A percentile compares a stretch with the other conserved stretches of the same genome.
These are phyloP conservation scores for Priocnemis perturbator DNA, from an alignment of 2,888 invertebrate genomes.

Conservation along the genomic window DNA sequence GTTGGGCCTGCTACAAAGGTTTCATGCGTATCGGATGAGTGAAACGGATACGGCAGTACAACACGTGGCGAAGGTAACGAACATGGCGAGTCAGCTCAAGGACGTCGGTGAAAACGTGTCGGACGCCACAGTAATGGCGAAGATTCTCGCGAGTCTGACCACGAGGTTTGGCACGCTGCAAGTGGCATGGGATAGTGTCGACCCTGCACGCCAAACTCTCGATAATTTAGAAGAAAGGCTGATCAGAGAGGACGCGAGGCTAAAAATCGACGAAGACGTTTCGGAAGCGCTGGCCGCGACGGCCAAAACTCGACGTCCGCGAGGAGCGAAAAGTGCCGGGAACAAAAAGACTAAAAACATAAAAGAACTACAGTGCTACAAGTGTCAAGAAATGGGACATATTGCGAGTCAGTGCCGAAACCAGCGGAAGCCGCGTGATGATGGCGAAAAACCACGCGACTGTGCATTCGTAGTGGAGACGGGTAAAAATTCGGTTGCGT, in stretches of 20 bases:
- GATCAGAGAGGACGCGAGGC: slow-evolving; percentile 40
- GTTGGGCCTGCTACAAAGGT: slow-evolving; percentile 34
- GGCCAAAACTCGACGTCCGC: slow-evolving; percentile 4
- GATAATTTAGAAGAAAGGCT: slow-evolving; percentile 38
- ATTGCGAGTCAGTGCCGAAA: slow-evolving; percentile 31
- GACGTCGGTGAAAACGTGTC: slow-evolving; percentile 43
- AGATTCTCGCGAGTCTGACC: slow-evolving; percentile 46
- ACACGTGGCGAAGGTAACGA: slow-evolving; percentile 38
- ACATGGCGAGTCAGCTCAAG: slow-evolving; percentile 37
- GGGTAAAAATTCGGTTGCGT: background rate
- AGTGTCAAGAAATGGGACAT: slow-evolving; percentile 35
- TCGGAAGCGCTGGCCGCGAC: slow-evolving; percentile 5
- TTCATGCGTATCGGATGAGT: slow-evolving; percentile 39
- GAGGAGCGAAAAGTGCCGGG: background rate
- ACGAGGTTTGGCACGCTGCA: slow-evolving; percentile 41
- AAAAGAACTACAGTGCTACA: slow-evolving; percentile 25
- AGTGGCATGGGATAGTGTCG: slow-evolving; percentile 45
- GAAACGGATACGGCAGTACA: slow-evolving; percentile 37
- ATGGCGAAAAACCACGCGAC: slow-evolving; percentile 10
- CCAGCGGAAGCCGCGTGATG: slow-evolving; percentile 19
- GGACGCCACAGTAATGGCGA: slow-evolving; percentile 42
- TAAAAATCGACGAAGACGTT: slow-evolving; percentile 22
- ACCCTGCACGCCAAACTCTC: slow-evolving; percentile 39
- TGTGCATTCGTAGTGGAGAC: slow-evolving; percentile 32
- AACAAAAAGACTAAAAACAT: slow-evolving; percentile 1